A percentile compares a stretch with the other conserved stretches of the same genome.
phyloP scores from a whole-genome alignment of 37 sponge, comb jelly and placozoan species.

The Bolinopsis microptera region DNA sequence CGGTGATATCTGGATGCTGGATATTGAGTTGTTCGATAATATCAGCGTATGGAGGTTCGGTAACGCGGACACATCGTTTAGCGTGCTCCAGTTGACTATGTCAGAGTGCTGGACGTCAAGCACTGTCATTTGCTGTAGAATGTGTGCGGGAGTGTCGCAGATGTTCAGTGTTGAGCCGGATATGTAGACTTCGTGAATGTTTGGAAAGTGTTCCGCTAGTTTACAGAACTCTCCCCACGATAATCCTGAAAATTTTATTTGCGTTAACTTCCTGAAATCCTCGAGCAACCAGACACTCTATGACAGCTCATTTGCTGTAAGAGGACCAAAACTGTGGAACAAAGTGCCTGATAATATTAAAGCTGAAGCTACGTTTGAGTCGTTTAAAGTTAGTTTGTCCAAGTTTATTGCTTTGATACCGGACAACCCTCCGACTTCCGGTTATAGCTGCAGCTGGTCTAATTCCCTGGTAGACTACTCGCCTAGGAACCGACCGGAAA shows the following conservation, averaged over 20 bases:
- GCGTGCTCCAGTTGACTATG: constrained; percentile 10
- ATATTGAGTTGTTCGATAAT: constrained; percentile 48
- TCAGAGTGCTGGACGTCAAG: constrained; percentile 34
- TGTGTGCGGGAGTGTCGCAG: neutral
- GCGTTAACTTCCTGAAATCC: no score
- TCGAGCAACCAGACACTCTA: no score
- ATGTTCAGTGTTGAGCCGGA: constrained; percentile 32
- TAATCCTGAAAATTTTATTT: constrained; percentile 27
- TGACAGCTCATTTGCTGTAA: no score
- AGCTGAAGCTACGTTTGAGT: no score
- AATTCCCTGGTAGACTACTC: no score
- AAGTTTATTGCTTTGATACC: no score
- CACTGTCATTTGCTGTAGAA: neutral
- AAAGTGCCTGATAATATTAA: no score
- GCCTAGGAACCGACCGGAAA: no score
- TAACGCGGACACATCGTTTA: neutral
- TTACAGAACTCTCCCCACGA: constrained; percentile 32
- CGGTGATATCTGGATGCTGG: neutral
- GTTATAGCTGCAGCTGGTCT: no score
- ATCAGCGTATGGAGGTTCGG: constrained; percentile 48
- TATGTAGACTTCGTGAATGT: constrained; percentile 41
- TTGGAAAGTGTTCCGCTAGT: neutral
- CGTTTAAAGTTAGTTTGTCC: no score
- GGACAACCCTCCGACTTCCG: no score
- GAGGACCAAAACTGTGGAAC: no score